These are phyloP conservation scores for Sesamia inferens DNA, from an alignment of 2,888 invertebrate genomes.

Conservation along the genomic window DNA sequence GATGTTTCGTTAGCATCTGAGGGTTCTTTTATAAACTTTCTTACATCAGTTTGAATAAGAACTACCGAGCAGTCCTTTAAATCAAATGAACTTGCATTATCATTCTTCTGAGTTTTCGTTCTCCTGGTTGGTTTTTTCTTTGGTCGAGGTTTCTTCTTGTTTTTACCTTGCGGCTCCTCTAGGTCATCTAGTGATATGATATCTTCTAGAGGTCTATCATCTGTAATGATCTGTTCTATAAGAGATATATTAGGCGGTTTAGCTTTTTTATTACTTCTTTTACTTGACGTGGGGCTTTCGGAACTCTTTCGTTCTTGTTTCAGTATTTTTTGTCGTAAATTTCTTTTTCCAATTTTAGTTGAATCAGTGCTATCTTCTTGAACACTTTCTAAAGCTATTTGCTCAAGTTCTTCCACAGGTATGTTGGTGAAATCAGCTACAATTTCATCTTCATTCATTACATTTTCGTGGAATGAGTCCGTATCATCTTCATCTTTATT, in stretches of 20 bases:
- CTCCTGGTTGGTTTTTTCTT: slow-evolving; percentile 60
- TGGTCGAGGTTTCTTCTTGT: slow-evolving; percentile 65
- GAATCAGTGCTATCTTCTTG: slow-evolving; percentile 62
- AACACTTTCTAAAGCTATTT: slow-evolving; percentile 81
- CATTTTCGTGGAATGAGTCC: slow-evolving; percentile 44
- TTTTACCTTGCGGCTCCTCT: slow-evolving; percentile 72
- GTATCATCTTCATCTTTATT: slow-evolving; percentile 42
- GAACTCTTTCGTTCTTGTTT: slow-evolving; percentile 69
- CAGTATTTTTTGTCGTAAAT: slow-evolving; percentile 67
- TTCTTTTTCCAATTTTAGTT: slow-evolving; percentile 64
- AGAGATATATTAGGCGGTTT: slow-evolving; percentile 84
- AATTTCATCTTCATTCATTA: slow-evolving; percentile 76
- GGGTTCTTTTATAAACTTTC: slow-evolving; percentile 63
- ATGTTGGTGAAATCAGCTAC: slow-evolving; percentile 82
- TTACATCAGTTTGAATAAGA: slow-evolving; percentile 74
- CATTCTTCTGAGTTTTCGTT: slow-evolving; percentile 55
- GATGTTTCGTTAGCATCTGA: slow-evolving; percentile 25
- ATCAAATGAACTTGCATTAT: slow-evolving; percentile 49
- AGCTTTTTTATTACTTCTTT: slow-evolving; percentile 68
- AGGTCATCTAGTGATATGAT: slow-evolving; percentile 83
- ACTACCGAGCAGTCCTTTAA: slow-evolving; percentile 80
- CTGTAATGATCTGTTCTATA: slow-evolving; percentile 84
- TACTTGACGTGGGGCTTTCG: slow-evolving; percentile 73
- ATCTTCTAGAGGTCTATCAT: slow-evolving; percentile 84
- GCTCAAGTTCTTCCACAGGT: slow-evolving; percentile 83